Conservation (phyloP, 2,888 invertebrate genomes). For the Blastobasis lacticolella region DNA sequence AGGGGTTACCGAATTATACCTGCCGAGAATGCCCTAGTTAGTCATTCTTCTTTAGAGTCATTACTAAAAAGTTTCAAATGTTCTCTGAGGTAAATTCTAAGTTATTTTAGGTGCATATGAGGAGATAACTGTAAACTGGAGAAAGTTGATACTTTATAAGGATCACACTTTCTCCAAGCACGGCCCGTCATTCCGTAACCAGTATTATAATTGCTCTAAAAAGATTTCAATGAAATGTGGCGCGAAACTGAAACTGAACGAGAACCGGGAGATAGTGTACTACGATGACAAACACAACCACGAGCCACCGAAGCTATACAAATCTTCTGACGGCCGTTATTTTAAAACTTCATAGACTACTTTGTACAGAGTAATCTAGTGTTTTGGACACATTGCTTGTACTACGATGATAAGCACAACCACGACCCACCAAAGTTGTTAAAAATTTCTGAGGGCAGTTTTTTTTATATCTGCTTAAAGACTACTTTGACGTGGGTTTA, state of each 20-base stretch:
- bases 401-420: no score
- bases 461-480: no score
- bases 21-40: no score
- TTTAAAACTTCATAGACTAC: neutral
- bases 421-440: no score
- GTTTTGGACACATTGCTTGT: no score
- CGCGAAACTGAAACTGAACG: constrained; percentile 17
- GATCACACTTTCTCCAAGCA: constrained; percentile 12
- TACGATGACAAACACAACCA: constrained; percentile 11
- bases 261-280: constrained; percentile 12
- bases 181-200: constrained; percentile 4
- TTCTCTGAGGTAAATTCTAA: no score
- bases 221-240: constrained; percentile 12
- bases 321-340: constrained; percentile 1
- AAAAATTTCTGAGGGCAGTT: constrained; percentile 3
- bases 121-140: constrained; percentile 4
- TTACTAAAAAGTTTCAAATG: no score
- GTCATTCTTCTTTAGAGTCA: no score
- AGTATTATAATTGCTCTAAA: constrained; percentile 16
- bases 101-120: no score
- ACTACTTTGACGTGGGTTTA: no score
- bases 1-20: no score
- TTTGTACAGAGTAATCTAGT: no score
- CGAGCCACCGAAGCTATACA: constrained; percentile 17
- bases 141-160: constrained; percentile 2